Evolutionary conservation across 2,888 invertebrate genomes (phyloP), one percentile per base, ranked within the genome.

Genomic region (Malthinus seriepunctatus): DNA sequence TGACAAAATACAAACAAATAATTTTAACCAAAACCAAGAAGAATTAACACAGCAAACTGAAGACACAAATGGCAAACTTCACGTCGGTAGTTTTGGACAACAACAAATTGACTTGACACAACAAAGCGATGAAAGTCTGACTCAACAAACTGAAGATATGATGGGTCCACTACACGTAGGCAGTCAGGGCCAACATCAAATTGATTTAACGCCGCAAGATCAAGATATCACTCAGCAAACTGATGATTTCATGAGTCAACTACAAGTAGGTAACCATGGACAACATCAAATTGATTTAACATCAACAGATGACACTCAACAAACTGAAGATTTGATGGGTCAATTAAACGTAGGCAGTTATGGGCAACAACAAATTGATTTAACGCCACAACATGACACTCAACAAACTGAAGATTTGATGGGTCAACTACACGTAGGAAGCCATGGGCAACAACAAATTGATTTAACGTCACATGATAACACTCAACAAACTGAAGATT

Each of bases 211-310:
- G n/a, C n/a, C n/a, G n/a, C n/a, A n/a, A n/a, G 35, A 34, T 12
- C 32, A 66, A 42, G n/a, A n/a, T n/a, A n/a, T n/a, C n/a, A n/a
- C 67, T 1, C 75, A 77, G 58, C 70, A 75, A 55, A 35, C 32
- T 1, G 51, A 60, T 48, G 32, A 53, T 38, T 15, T 32, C 12
- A 10, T 8, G 9, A 42, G 44, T 1, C 34, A 59, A 46, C 8
- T 51, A 12, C 14, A 12, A 44, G 10, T 54, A 35, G 55, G 55
- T 0, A n/a, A 12, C 1, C 3, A 1, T 8, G 32, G 33, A 12
- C 42, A 55, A 23, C 37, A 37, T 9, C 11, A 47, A 11, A 3
- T 37, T 2, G 32, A 37, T n/a, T n/a, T n/a, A n/a, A n/a, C n/a
- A n/a, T n/a, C n/a, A n/a, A n/a, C n/a, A n/a, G n/a, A n/a, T n/a